Evolutionary conservation across 2,113 vertebrate genomes (phyloP), one percentile per base, ranked within the genome.

Genomic region (Erinaceus europaeus): DNA sequence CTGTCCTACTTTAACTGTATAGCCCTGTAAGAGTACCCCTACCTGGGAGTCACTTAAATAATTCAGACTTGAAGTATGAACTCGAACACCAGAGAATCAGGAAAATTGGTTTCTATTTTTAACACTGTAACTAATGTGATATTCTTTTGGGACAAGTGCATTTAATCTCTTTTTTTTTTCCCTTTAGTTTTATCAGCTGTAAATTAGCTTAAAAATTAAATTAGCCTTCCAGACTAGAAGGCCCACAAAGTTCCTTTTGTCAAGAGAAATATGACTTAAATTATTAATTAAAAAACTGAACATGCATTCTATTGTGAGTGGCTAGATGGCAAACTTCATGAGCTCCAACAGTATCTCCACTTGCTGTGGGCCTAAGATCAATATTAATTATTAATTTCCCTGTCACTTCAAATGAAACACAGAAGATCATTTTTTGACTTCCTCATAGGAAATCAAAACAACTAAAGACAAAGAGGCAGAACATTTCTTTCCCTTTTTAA

Each of bases 111-210:
- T 86, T 91, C 80, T 92, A 81, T 86, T 90, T 85, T 79, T 64
- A 53, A 79, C 44, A 40, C 50, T 84, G 42, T 75, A 88, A 77
- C 68, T 65, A 86, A 86, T 82, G 61, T 69, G 23, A 29, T 86
- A 62, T 84, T 92, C 48, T 90, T 84, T 84, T 9, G 77, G 74
- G 65, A 84, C 38, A 55, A 65, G 23, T n/a, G 17, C 8, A 34
- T 77, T 91, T 91, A 82, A 79, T 72, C 21, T 90, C n/a, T 77
- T 92, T 90, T 90, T 74, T 79, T 77, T 92, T 90, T 90, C 71
- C 79, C 75, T 79, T 90, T 55, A 65, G 50, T 80, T 93, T 76
- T 67, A 71, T 23, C 57, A 85, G 40, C 65, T 88, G 23, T 94
- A 88, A 77, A 81, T 55, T 92, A 52, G 17, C 44, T 68, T 77